Evolutionary conservation across 2,888 invertebrate genomes (phyloP).

Genomic region (Polyploca ridens): DNA sequence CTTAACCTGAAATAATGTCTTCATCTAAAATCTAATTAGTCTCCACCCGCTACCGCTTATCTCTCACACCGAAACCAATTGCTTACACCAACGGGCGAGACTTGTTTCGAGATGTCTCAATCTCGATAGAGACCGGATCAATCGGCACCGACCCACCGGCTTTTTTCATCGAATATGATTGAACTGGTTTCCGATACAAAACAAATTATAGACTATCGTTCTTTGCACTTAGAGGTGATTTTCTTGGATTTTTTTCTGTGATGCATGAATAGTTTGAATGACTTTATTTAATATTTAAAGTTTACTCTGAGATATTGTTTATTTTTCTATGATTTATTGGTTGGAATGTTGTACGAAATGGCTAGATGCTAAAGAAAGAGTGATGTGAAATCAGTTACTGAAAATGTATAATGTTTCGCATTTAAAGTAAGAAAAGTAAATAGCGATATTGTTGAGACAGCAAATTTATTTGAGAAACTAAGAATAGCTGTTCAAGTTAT

Average conservation of each 20-base stretch:
- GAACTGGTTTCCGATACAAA: conserved; percentile 68
- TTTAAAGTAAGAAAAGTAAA: too few relatives aligned
- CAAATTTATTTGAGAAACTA: too few relatives aligned
- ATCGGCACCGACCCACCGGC: conserved; percentile 72
- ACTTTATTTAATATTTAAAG: not conserved
- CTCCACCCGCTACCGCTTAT: conserved; percentile 39
- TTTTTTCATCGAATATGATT: conserved; percentile 57
- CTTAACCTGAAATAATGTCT: too few relatives aligned
- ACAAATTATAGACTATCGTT: conserved; percentile 51
- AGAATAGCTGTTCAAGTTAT: too few relatives aligned
- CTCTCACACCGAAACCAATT: conserved; percentile 35
- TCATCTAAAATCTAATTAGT: too few relatives aligned
- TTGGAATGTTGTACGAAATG: too few relatives aligned
- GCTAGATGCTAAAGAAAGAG: too few relatives aligned
- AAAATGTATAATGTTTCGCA: too few relatives aligned
- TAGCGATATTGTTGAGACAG: too few relatives aligned
- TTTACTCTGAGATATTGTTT: not conserved
- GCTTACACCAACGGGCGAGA: conserved; percentile 63
- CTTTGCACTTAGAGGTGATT: conserved; percentile 11
- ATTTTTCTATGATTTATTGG: too few relatives aligned
- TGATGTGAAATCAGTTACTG: too few relatives aligned
- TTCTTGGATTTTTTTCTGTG: not conserved
- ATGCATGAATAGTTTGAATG: not conserved
- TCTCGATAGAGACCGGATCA: conserved; percentile 77
- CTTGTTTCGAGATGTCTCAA: conserved; percentile 82